Evolutionary conservation across 2,888 invertebrate genomes (phyloP).

Genomic region (Bugulina stolonifera): DNA sequence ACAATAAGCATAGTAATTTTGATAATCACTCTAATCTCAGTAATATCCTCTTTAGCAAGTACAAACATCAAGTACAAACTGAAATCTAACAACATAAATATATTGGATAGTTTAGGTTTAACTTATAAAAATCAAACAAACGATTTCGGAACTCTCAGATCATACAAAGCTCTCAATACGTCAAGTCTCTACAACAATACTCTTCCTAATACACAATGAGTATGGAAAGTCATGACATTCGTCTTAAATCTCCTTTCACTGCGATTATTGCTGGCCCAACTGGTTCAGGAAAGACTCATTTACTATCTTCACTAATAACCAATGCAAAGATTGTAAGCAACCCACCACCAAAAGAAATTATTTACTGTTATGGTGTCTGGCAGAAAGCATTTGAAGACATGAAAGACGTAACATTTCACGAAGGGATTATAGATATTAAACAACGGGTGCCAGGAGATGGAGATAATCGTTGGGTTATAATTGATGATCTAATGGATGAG

Average conservation of each 20-base stretch:
- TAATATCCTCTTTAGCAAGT: background rate
- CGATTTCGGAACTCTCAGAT: too few species aligned
- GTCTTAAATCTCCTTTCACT: background rate
- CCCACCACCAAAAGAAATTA: conserved; percentile 1
- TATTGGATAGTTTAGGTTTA: background rate
- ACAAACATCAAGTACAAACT: background rate
- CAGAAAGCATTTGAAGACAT: background rate
- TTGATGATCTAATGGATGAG: background rate
- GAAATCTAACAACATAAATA: background rate
- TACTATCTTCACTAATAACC: too few species aligned
- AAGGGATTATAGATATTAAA: background rate
- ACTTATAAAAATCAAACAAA: background rate
- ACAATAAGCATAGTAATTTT: background rate
- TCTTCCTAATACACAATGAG: background rate
- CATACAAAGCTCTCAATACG: too few species aligned
- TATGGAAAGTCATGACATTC: background rate
- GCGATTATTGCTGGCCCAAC: background rate
- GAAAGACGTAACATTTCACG: background rate
- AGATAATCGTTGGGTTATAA: background rate
- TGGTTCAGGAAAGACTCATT: background rate
- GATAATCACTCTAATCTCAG: background rate
- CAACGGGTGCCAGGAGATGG: background rate
- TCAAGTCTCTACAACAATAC: background rate
- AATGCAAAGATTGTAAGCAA: background rate
- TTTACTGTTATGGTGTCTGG: background rate